Conservation (phyloP, 2,888 invertebrate species). For the Leucozona laternaria region DNA sequence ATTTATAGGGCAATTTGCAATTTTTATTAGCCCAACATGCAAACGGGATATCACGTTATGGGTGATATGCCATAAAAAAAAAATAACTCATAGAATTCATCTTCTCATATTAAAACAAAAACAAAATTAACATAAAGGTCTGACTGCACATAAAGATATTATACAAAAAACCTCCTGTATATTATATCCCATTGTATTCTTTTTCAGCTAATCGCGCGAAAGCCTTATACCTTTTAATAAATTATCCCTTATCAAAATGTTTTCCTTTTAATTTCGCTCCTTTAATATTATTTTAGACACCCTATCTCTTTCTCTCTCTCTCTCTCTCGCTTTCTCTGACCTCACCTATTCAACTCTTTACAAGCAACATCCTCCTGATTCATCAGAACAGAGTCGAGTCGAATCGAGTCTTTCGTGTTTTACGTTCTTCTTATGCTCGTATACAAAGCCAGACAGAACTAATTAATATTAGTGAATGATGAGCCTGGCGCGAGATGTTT, state of each 20-base stretch:
- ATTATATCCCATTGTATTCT: slow-evolving; percentile 47
- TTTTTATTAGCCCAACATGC: slow-evolving; percentile 67
- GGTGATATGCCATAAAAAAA: background rate
- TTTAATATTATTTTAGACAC: slow-evolving; percentile 44
- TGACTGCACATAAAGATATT: slow-evolving; percentile 21
- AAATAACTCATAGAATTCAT: slow-evolving; percentile 31
- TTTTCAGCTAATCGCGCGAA: slow-evolving; percentile 60
- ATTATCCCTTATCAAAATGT: slow-evolving; percentile 71
- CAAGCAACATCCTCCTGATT: background rate
- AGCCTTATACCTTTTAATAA: slow-evolving; percentile 62
- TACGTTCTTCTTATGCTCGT: too few relatives aligned
- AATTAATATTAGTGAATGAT: slow-evolving; percentile 74
- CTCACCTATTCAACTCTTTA: slow-evolving; percentile 25
- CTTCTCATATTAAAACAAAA: background rate
- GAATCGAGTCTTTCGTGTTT: slow-evolving; percentile 3
- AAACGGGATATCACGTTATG: slow-evolving; percentile 36
- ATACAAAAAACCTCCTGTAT: slow-evolving; percentile 7
- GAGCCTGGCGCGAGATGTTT: slow-evolving; percentile 57
- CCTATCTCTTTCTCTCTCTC: background rate
- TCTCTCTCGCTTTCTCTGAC: background rate
- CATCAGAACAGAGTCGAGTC: background rate
- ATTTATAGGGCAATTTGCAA: slow-evolving; percentile 63
- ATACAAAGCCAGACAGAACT: slow-evolving; percentile 47
- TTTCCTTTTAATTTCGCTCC: slow-evolving; percentile 46
- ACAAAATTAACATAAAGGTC: slow-evolving; percentile 31